Base-by-base conservation (phyloP, 2,888 invertebrate species). In the Eupithecia vulgata region DNA sequence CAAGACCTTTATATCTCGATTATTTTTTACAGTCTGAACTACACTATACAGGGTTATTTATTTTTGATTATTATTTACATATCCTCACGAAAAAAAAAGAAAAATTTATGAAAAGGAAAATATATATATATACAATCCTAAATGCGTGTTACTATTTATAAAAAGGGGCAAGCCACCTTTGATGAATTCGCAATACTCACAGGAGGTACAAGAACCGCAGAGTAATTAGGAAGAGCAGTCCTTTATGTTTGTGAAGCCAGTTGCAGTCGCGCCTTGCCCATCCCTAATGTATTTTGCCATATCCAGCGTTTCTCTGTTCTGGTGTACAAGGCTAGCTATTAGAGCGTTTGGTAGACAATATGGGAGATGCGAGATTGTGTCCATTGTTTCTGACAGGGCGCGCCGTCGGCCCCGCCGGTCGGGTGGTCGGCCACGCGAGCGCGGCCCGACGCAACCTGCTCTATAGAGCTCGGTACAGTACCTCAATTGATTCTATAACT, bases 321-420 rank as follows among this genome's bases (percentile, higher is more conserved):
- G 66, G 76, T 70, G 68, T 75, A 73, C 69, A 67, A 69, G 76
- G 79, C 82, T 80, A 78, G 85, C 88, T 89, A 88, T 90, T 90
- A 90, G 90, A 88, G 84, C 83, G 84, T 86, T 87, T 87, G 87
- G 86, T 87, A 90, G 88, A 90, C 90, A 90, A 90, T 90, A 89
- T 87, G 84, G 81, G 84, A 87, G 90, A 90, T 90, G 87, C 77
- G 83, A 89, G 90, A 90, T 90, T 87, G 81, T 81, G 80, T 69
- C 87, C 86, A 90, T 90, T 90, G 90, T 90, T 88, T 83, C 81
- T 82, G 83, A 81, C 83, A 81, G 78, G 81, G 81, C 77, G 83
- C 79, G 84, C 80, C 80, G 83, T 81, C 80, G 79, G 82, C 79
- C 76, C 70, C 82, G 76, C 42, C 77, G 25, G 57, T 57, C 79